Percentiles rank a stretch among this genome's conserved stretches.
phyloP scores from a whole-genome alignment of 1,140 invertebrate genomes.

The Zaprionus nigranus region DNA sequence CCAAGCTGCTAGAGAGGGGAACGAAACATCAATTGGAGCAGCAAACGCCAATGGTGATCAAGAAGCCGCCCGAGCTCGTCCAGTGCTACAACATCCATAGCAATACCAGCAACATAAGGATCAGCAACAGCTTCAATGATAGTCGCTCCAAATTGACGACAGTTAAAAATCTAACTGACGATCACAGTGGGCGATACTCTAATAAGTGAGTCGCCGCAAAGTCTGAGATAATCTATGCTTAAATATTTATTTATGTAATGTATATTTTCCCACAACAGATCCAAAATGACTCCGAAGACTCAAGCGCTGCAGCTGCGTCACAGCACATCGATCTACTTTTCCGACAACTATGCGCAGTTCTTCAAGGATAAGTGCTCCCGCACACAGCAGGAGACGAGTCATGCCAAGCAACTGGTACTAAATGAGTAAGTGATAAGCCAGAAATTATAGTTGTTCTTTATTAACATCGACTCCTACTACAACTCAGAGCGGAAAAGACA shows the following conservation, averaged over 20 bases:
- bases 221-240: neutral
- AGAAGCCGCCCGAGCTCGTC: slow-evolving; percentile 9
- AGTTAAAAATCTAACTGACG: neutral
- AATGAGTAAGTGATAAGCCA: slow-evolving; percentile 33
- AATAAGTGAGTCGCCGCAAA: slow-evolving; percentile 15
- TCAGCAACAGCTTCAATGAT: neutral
- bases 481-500: slow-evolving; percentile 24
- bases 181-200: neutral
- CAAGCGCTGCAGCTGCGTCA: slow-evolving; percentile 40
- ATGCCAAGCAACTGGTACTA: slow-evolving; percentile 1
- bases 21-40: neutral
- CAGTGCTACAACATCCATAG: slow-evolving; percentile 1
- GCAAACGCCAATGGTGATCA: slow-evolving; percentile 4
- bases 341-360: slow-evolving; percentile 18
- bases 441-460: neutral
- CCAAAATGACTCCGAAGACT: neutral
- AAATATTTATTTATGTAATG: neutral
- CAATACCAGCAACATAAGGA: slow-evolving; percentile 5
- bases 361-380: slow-evolving; percentile 19
- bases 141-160: neutral
- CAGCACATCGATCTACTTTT: slow-evolving; percentile 30
- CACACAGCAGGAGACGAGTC: neutral
- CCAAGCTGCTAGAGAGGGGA: slow-evolving; percentile 11
- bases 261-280: slow-evolving; percentile 1
- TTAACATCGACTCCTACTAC: neutral